Evolutionary conservation across 2,888 invertebrate genomes (phyloP), one percentile per base, ranked within the genome.

Genomic region (Eustalomyia histrio): DNA sequence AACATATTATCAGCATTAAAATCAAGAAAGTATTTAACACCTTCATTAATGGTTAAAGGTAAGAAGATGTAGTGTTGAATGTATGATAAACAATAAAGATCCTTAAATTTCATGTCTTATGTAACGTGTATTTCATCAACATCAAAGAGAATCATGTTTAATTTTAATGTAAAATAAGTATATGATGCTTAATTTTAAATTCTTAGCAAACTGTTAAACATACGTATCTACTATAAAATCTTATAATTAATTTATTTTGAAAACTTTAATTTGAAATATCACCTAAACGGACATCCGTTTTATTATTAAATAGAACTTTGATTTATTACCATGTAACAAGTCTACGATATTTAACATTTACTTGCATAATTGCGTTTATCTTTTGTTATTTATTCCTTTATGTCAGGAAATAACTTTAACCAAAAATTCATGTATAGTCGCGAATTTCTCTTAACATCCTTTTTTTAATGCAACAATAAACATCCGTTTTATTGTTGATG

Each of bases 401-500:
- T 17, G 24, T 17, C 61, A 53, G 71, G 71, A 71, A 71, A 61
- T 61, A 39, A 17, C 39, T 24, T 71, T 33, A 39, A 35, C 50
- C 50, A 35, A 71, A 68, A 68, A 29, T 55, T 29, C 47, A 29
- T 47, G 21, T 39, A 64, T 64, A 73, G 29, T 47, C 16, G 50
- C 39, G 57, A 74, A 58, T 52, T 35, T 74, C 24, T 52, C 6
- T 35, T 21, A 16, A 57, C 21, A 50, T 74, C 33, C 64, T 52
- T 39, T 52, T 9, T 1, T 3, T 14, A 68, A 43, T 33, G 43
- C 53, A 75, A 75, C 53, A 53, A 53, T 60, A 61, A 35, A 60
- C 16, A 53, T 67, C 75, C 67, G 67, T 61, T 67, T 75, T 67
- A 52, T 55, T 58, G 5, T 17, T 33, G 12, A 57, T 47, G 57